Conservation (phyloP, 2,113 vertebrate species). For the Percina caprodes region DNA sequence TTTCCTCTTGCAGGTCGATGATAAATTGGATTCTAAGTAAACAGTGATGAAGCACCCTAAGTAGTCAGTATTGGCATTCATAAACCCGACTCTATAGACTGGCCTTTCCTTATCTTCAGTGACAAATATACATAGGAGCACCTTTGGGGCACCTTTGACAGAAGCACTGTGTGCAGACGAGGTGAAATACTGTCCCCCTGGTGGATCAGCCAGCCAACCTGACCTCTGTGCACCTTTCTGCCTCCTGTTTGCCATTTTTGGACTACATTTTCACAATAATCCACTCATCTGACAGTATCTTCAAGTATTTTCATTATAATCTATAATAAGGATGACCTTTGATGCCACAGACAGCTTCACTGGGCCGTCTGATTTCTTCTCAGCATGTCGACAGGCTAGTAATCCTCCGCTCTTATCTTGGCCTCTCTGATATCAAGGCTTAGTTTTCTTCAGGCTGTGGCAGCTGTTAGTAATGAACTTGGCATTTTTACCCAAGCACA, state of each 20-base stretch:
- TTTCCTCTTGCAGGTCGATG: slow-evolving; percentile 63
- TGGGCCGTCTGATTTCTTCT: slow-evolving; percentile 63
- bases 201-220: slow-evolving; percentile 44
- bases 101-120: slow-evolving; percentile 68
- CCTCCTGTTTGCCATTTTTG: slow-evolving; percentile 53
- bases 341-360: slow-evolving; percentile 71
- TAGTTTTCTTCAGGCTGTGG: slow-evolving; percentile 62
- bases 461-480: slow-evolving; percentile 74
- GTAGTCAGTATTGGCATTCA: slow-evolving; percentile 67
- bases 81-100: slow-evolving; percentile 56
- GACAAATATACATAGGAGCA: slow-evolving; percentile 69
- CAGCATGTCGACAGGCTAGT: slow-evolving; percentile 64
- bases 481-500: slow-evolving; percentile 46
- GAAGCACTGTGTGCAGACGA: slow-evolving; percentile 36
- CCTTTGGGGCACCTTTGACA: slow-evolving; percentile 57
- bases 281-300: slow-evolving; percentile 75
- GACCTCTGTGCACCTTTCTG: slow-evolving; percentile 51
- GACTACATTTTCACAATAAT: slow-evolving; percentile 67
- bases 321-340: slow-evolving; percentile 76
- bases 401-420: slow-evolving; percentile 73
- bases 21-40: slow-evolving; percentile 80
- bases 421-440: slow-evolving; percentile 73
- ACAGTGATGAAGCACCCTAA: slow-evolving; percentile 78
- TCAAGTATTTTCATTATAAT: slow-evolving; percentile 68
- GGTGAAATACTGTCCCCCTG: slow-evolving; percentile 38